Percentiles rank a stretch among this genome's conserved stretches.
Conservation (phyloP, 1,140 invertebrate species). For the Cyrtorhinus lividipennis region DNA sequence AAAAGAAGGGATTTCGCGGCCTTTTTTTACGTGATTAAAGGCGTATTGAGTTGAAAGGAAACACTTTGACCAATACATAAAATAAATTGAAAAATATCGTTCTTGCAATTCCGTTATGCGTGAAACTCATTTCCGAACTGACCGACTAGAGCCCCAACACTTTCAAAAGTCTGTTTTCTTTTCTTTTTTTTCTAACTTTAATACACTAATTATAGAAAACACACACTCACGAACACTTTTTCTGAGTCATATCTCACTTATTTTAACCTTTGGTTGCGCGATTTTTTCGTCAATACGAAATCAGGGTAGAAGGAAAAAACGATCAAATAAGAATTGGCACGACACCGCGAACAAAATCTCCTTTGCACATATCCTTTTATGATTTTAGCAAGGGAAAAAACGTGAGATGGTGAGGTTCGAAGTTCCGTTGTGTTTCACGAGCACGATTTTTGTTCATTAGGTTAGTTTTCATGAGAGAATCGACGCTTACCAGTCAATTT, state of each 20-base stretch:
- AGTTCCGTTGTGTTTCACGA: background rate
- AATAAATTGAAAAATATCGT: background rate
- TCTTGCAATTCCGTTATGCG: background rate
- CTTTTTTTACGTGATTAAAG: background rate
- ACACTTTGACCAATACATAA: no score
- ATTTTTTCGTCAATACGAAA: background rate
- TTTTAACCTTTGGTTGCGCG: conserved; percentile 9
- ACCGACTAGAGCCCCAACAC: conserved; percentile 6
- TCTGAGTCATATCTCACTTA: background rate
- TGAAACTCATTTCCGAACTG: background rate
- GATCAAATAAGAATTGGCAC: background rate
- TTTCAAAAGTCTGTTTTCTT: no score
- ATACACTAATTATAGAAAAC: background rate
- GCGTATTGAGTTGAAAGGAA: no score
- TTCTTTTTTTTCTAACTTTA: no score
- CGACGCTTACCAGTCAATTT: background rate
- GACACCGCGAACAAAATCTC: background rate
- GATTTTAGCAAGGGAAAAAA: no score
- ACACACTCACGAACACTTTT: conserved; percentile 7
- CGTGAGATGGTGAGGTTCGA: background rate
- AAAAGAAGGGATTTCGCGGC: no score
- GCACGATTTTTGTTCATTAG: no score
- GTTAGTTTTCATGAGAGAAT: background rate
- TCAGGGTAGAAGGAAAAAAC: background rate
- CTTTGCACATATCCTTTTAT: no score